Conservation (phyloP, 2,888 invertebrate species). For the Pachycephus smyrnensis region DNA sequence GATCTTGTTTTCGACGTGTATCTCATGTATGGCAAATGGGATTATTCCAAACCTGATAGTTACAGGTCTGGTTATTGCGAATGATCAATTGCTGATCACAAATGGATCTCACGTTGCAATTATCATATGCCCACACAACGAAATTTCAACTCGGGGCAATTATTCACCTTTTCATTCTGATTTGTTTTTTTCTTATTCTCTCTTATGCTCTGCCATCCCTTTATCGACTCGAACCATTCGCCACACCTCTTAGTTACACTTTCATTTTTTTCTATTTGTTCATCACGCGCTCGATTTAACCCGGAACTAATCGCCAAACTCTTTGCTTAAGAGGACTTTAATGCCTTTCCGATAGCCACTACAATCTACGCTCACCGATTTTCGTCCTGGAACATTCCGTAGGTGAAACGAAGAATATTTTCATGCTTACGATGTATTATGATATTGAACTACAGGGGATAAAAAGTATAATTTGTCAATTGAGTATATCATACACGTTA, state of each 20-base stretch:
- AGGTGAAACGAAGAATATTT: background rate
- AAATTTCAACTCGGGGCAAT: too few relatives aligned
- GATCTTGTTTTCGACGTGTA: too few relatives aligned
- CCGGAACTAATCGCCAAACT: background rate
- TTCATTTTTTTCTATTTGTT: background rate
- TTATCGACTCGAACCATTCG: background rate
- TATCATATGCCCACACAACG: too few relatives aligned
- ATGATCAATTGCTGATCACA: too few relatives aligned
- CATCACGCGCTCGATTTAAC: background rate
- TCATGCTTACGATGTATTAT: background rate
- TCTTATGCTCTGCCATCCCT: background rate
- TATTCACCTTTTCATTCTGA: background rate
- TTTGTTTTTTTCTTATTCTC: background rate
- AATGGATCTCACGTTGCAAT: too few relatives aligned
- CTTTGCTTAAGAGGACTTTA: background rate
- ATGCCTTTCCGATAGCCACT: background rate
- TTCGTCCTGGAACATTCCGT: background rate
- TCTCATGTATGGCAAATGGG: too few relatives aligned
- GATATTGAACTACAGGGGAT: background rate
- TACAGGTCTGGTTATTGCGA: too few relatives aligned
- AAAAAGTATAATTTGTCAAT: background rate
- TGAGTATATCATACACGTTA: background rate
- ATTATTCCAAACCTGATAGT: too few relatives aligned
- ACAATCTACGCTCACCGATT: background rate
- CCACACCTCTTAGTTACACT: background rate